Conservation (phyloP, 2,113 vertebrate species). For the Embiotoca jacksoni region DNA sequence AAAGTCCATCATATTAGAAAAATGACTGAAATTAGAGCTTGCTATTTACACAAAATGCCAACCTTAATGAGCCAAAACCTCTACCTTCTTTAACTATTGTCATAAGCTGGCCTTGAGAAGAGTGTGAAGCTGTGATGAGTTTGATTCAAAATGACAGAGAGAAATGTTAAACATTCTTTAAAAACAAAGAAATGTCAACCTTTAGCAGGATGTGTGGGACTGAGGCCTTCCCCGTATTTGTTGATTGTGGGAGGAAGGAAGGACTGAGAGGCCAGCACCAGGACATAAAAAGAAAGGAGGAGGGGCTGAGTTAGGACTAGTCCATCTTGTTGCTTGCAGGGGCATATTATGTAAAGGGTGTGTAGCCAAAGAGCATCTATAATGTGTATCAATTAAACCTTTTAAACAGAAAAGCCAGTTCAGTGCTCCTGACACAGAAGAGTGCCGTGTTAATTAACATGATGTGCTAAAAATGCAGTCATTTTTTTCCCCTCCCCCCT, state of each 20-base stretch:
- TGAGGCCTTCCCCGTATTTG: conserved; percentile 62
- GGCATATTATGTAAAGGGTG: conserved; percentile 34
- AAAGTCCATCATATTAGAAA: neutral
- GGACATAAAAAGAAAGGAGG: conserved; percentile 60
- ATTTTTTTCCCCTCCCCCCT: neutral
- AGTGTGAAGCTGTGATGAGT: neutral
- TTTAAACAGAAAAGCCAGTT: neutral
- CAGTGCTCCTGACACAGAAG: conserved; percentile 14
- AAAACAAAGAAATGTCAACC: conserved; percentile 31
- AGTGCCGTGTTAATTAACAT: neutral
- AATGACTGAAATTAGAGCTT: neutral
- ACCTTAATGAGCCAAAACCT: neutral
- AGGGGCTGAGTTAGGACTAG: conserved; percentile 58
- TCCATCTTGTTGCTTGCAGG: conserved; percentile 40
- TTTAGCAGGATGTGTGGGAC: conserved; percentile 56
- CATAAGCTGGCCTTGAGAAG: neutral
- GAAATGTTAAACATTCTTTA: conserved; percentile 37
- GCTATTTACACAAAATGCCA: neutral
- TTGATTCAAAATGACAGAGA: conserved; percentile 3
- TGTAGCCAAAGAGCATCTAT: neutral
- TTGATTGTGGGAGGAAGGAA: conserved; percentile 50
- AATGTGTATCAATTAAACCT: neutral
- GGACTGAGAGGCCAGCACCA: conserved; percentile 43
- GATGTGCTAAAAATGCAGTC: neutral
- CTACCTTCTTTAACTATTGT: neutral